Conservation (phyloP, 2,888 invertebrate species). For the Melanostoma mellinum region DNA sequence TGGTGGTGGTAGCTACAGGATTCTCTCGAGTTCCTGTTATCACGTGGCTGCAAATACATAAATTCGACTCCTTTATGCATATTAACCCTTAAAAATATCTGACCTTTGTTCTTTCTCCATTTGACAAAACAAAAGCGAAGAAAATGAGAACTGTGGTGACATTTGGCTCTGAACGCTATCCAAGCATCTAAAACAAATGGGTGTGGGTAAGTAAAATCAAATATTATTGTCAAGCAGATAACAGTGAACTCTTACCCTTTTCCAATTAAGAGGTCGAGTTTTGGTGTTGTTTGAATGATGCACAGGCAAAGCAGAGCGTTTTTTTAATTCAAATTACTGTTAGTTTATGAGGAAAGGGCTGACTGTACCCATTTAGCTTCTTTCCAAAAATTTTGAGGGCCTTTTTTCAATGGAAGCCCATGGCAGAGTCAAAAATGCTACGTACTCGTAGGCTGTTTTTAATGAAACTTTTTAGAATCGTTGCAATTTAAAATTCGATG, state of each 20-base stretch:
- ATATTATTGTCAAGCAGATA: slow-evolving; percentile 1
- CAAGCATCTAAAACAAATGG: slow-evolving; percentile 16
- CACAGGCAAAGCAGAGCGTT: too few species aligned
- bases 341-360: too few species aligned
- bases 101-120: slow-evolving; percentile 37
- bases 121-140: neutral
- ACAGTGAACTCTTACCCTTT: neutral
- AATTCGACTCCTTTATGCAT: slow-evolving; percentile 20
- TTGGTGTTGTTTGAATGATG: too few species aligned
- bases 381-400: too few species aligned
- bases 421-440: too few species aligned
- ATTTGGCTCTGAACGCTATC: slow-evolving; percentile 52
- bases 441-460: too few species aligned
- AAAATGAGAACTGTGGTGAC: slow-evolving; percentile 44
- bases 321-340: too few species aligned
- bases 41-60: slow-evolving; percentile 36
- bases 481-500: too few species aligned
- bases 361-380: too few species aligned
- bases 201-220: slow-evolving; percentile 37
- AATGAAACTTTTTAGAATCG: too few species aligned
- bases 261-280: too few species aligned
- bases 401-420: too few species aligned
- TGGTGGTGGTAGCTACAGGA: neutral
- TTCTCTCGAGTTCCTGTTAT: slow-evolving; percentile 31
- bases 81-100: slow-evolving; percentile 4